Percentiles rank a stretch among this genome's conserved stretches.
Evolutionary conservation across 2,888 invertebrate species (phyloP).

Genomic region (Ectobius pallidus): DNA sequence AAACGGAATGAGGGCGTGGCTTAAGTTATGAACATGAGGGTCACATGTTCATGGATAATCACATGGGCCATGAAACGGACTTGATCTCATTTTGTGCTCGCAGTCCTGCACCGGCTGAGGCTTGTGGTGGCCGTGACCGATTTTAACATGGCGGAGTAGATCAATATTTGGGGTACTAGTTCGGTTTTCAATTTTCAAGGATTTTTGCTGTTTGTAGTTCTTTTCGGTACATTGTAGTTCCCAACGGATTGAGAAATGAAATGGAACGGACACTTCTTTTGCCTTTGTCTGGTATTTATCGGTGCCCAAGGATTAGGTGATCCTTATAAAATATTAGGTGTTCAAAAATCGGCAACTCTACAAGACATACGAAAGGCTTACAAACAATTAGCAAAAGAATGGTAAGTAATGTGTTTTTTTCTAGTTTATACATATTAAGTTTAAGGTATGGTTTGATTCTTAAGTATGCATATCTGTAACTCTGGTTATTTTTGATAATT

Average conservation of each 20-base stretch:
- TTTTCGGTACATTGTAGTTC: not conserved
- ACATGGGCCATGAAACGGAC: no score
- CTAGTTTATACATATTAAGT: not conserved
- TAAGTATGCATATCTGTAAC: not conserved
- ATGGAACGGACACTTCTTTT: conserved; percentile 40
- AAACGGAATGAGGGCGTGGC: no score
- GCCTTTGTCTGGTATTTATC: conserved; percentile 34
- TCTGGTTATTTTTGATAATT: no score
- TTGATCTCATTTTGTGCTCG: no score
- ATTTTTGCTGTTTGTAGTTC: not conserved
- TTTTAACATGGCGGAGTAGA: conserved; percentile 33
- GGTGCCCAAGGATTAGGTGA: conserved; percentile 61
- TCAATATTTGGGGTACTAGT: conserved; percentile 25
- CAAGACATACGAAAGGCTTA: conserved; percentile 89
- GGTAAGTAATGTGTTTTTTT: conserved; percentile 61
- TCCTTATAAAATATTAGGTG: conserved; percentile 84
- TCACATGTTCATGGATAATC: no score
- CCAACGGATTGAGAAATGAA: conserved; percentile 39
- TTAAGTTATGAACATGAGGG: no score
- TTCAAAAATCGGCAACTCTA: conserved; percentile 73
- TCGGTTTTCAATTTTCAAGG: not conserved
- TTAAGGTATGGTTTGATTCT: not conserved
- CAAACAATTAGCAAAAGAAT: conserved; percentile 88
- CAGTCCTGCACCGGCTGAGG: no score
- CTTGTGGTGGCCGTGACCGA: not conserved